Base-by-base conservation (phyloP, 2,888 invertebrate genomes). In the Yponomeuta plumbellus region DNA sequence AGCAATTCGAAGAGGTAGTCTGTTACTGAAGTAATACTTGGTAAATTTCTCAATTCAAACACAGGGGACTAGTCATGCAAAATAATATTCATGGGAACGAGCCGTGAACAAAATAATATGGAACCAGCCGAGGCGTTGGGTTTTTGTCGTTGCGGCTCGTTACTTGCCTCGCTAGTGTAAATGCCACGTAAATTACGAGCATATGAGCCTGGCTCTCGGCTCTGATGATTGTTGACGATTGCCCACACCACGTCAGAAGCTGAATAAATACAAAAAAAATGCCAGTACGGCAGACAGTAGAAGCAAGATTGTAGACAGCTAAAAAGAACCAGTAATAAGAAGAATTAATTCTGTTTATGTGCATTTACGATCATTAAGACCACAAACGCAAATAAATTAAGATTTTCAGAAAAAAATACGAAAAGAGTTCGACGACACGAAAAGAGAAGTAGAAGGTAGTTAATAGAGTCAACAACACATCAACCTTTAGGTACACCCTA, bases 61-160 rank as follows among this genome's bases (percentile, higher is more conserved):
- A 34, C 5, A 8, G 3, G 34, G 34, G 34, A 10, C 34, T 34
- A 34, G 5, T 34, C 8, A 10, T 34, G 34, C 34, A 34, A 52
- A 52, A 52, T 52, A 0, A 52, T 13, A 52, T 17, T 52, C 8
- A 17, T 52, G 61, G 39, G 70, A 71, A 74, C 73, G 72, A 67
- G 44, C 39, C 20, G 17, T 11, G 11, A 68, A 67, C 68, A 67
- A 75, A 77, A 77, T 75, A 75, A 76, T 66, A 65, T 66, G 76
- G 75, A 75, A 72, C 75, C 75, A 70, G 76, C 76, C 74, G 72
- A 76, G 70, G 75, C 75, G 74, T 70, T 72, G 72, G 75, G 80
- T 83, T 80, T 83, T 80, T 80, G 80, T 81, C 78, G 80, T 81
- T 78, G 75, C 80, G 79, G 74, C 81, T 85, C 83, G 83, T 84